Conservation (phyloP, 2,113 vertebrate species). For the Macrotus californicus region DNA sequence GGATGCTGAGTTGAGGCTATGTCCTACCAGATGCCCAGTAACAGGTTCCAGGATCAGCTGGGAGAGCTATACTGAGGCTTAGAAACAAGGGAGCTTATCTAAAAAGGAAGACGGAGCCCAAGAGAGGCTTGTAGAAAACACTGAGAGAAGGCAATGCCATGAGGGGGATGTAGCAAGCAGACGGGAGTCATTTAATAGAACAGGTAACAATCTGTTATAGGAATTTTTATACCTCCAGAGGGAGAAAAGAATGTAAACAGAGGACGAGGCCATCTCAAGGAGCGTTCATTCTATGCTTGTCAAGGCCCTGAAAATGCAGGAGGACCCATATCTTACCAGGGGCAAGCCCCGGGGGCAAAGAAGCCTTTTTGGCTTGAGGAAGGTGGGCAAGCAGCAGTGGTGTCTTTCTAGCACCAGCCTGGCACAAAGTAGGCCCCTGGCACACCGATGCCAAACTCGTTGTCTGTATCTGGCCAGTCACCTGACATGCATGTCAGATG, state of each 20-base stretch:
- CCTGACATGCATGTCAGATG: not conserved
- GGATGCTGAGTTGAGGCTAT: not conserved
- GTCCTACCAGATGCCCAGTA: not conserved
- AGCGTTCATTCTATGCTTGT: not conserved
- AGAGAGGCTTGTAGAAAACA: not conserved
- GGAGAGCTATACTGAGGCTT: not conserved
- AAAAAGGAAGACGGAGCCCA: not conserved
- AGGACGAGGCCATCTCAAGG: not conserved
- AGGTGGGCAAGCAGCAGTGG: not conserved
- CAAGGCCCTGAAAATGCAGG: not conserved
- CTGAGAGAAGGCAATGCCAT: not conserved
- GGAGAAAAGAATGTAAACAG: constrained; percentile 10
- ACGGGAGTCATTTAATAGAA: not conserved
- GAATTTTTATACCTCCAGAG: not conserved
- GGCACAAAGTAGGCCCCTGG: not conserved
- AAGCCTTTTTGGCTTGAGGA: not conserved
- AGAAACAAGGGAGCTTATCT: not conserved
- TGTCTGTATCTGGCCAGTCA: not conserved
- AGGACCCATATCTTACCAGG: not conserved
- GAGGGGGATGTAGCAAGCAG: not conserved
- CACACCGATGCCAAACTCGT: no score
- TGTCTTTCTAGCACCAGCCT: not conserved
- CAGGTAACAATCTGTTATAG: not conserved
- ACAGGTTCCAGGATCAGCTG: not conserved
- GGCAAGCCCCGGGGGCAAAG: not conserved